These are phyloP conservation scores for Rana temporaria DNA, from an alignment of 2,113 vertebrate genomes.

Conservation along the genomic window DNA sequence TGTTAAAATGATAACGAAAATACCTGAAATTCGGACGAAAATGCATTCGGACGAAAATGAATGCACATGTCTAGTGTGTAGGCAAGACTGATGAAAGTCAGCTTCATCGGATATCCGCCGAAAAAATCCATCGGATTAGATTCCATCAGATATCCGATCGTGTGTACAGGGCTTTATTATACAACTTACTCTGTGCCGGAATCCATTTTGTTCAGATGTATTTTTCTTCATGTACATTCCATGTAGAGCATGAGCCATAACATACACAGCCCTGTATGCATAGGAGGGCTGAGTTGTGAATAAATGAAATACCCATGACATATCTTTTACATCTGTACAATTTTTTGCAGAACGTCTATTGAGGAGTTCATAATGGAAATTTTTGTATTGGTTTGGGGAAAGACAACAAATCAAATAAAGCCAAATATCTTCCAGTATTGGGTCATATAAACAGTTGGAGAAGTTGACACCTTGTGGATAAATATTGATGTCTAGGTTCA, in stretches of 20 bases:
- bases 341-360: background rate
- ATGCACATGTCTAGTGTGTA: too few relatives aligned
- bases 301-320: background rate
- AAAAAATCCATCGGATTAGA: too few relatives aligned
- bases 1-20: too few relatives aligned
- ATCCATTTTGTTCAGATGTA: too few relatives aligned
- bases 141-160: too few relatives aligned
- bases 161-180: too few relatives aligned
- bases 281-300: background rate
- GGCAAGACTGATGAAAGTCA: too few relatives aligned
- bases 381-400: background rate
- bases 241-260: background rate
- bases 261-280: background rate
- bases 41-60: too few relatives aligned
- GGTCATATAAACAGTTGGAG: background rate
- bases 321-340: background rate
- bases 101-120: too few relatives aligned
- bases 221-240: background rate
- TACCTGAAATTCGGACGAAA: too few relatives aligned
- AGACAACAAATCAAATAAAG: background rate
- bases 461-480: background rate
- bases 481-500: background rate
- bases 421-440: background rate
- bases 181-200: too few relatives aligned
- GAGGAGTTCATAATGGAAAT: background rate